Evolutionary conservation across 1,140 invertebrate species (phyloP), one percentile per base, ranked within the genome.

Genomic region (Bombus haemorrhoidalis): DNA sequence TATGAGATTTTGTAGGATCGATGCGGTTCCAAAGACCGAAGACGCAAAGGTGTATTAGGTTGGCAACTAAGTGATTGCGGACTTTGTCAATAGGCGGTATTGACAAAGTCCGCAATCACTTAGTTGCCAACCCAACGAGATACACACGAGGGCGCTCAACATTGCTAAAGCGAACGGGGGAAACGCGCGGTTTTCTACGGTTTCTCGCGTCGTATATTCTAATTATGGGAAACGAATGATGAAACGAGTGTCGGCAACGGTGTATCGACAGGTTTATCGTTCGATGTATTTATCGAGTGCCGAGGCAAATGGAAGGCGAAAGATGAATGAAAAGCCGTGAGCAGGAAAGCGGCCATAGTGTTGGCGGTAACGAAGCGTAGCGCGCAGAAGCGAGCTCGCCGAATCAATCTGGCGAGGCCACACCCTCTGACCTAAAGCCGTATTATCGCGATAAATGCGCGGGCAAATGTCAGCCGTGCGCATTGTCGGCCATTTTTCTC

Each of bases 391-490:
- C 93, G 83, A 87, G 87, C 91, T 90, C 90, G 86, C 91, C 92
- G 93, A 94, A 95, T 94, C 93, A 94, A 95, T 94, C 93, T 94
- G 92, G 85, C 81, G 88, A 92, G 87, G 92, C 94, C 94, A 94
- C 94, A 95, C 94, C 94, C 94, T 95, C 94, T 94, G 94, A 94
- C 93, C 94, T 92, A 93, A 94, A 92, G 91, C 91, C 92, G 87
- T 85, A 90, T 93, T 93, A 92, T 93, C 91, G 34, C 89, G 90
- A 91, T 91, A 91, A 89, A 90, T 74, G 89, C 64, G 87, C 87
- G 91, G 91, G 89, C 88, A 92, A 91, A 93, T 92, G 91, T 92
- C 92, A 91, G 89, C 87, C 86, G 89, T 39, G 66, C 66, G 57
- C 76, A n/a, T 4, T 10, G 86, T 76, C 86, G 22, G 83, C 83